Evolutionary conservation across 2,797 vertebrate genomes (phyloP).

Genomic region (Chaenodraco wilsoni): DNA sequence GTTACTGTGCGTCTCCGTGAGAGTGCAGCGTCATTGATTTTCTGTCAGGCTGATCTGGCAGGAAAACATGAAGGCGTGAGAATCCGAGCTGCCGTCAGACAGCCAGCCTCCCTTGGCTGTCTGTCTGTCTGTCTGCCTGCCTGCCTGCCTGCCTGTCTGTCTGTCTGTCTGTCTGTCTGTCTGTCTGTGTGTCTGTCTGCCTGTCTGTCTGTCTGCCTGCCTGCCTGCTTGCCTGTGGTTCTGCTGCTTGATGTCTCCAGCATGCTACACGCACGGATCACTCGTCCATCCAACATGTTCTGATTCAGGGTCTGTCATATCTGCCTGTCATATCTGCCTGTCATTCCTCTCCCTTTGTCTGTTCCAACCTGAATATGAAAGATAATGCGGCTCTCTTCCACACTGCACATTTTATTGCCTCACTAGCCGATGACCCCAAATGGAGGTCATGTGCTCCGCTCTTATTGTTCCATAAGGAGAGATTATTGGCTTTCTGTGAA

Average conservation of each 20-base stretch:
- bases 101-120: constrained; percentile 12
- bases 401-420: background rate
- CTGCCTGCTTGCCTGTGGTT: constrained; percentile 7
- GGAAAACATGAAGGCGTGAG: constrained; percentile 68
- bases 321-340: constrained; percentile 16
- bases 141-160: constrained; percentile 9
- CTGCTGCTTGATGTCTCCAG: constrained; percentile 27
- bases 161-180: too few species aligned
- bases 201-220: too few species aligned
- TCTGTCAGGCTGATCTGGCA: constrained; percentile 71
- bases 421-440: constrained; percentile 10
- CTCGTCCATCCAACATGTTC: constrained; percentile 35
- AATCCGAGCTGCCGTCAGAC: constrained; percentile 66
- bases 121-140: constrained; percentile 18
- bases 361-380: background rate
- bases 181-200: too few species aligned
- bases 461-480: constrained; percentile 11
- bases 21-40: constrained; percentile 78
- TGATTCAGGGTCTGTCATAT: constrained; percentile 23
- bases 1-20: constrained; percentile 44
- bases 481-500: constrained; percentile 35
- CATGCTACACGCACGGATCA: constrained; percentile 4
- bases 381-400: background rate
- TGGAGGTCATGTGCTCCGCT: constrained; percentile 36
- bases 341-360: constrained; percentile 23